Conservation (phyloP, 2,888 invertebrate genomes). For the Aphrophora alni region DNA sequence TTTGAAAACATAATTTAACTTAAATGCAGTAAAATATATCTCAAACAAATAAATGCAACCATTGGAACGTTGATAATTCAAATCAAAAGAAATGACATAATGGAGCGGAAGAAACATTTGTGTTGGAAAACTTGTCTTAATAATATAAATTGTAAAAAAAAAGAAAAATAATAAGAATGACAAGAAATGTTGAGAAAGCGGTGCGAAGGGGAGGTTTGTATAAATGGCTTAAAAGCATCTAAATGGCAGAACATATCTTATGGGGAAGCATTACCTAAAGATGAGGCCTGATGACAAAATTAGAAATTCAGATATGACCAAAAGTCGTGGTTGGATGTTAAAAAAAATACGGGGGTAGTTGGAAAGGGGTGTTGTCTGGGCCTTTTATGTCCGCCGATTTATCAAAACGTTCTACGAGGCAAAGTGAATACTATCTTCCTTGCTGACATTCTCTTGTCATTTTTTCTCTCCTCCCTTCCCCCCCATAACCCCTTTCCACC, state of each 20-base stretch:
- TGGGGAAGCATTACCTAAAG: slow-evolving; percentile 34
- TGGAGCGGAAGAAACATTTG: not conserved
- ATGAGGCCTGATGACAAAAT: slow-evolving; percentile 42
- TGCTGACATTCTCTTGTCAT: slow-evolving; percentile 51
- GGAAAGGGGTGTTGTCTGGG: slow-evolving; percentile 45
- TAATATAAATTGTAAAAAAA: not conserved
- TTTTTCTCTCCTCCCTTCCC: slow-evolving; percentile 43
- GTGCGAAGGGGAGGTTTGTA: slow-evolving; percentile 23
- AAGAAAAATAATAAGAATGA: not conserved
- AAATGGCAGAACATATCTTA: slow-evolving; percentile 38
- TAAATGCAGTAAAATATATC: too few species aligned
- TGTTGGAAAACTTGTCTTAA: not conserved
- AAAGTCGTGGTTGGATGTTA: slow-evolving; percentile 16
- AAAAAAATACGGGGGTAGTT: slow-evolving; percentile 35
- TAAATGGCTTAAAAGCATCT: slow-evolving; percentile 41
- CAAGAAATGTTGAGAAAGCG: not conserved
- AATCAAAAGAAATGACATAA: not conserved
- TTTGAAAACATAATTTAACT: too few species aligned
- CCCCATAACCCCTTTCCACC: too few species aligned
- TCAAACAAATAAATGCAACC: too few species aligned
- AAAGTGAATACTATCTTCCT: slow-evolving; percentile 51
- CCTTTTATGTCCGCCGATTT: slow-evolving; percentile 52
- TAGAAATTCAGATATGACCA: slow-evolving; percentile 49
- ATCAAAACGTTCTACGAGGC: slow-evolving; percentile 46
- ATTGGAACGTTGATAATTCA: too few species aligned